These are phyloP conservation scores for Bombylius discolor DNA, from an alignment of 2,888 invertebrate genomes.

Conservation along the genomic window DNA sequence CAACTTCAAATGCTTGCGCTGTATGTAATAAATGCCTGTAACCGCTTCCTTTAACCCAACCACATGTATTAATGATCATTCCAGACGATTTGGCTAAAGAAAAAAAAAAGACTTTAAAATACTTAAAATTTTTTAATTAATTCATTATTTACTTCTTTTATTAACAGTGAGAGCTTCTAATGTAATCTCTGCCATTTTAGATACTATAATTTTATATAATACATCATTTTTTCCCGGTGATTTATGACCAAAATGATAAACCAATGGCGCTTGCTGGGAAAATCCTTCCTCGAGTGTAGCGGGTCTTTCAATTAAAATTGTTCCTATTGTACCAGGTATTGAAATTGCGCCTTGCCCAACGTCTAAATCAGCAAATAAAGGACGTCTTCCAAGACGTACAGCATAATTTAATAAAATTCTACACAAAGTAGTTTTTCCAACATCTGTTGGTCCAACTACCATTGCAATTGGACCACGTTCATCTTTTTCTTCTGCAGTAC, in stretches of 20 bases:
- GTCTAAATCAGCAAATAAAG: slow-evolving; percentile 89
- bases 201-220: slow-evolving; percentile 70
- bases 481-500: slow-evolving; percentile 61
- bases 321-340: slow-evolving; percentile 84
- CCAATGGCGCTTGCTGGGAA: slow-evolving; percentile 81
- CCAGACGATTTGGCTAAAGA: slow-evolving; percentile 66
- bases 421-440: slow-evolving; percentile 89
- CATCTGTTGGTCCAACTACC: slow-evolving; percentile 89
- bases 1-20: slow-evolving; percentile 89
- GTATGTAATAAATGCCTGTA: slow-evolving; percentile 78
- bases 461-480: slow-evolving; percentile 72
- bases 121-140: not conserved
- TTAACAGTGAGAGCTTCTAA: slow-evolving; percentile 73
- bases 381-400: slow-evolving; percentile 74
- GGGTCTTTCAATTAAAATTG: slow-evolving; percentile 80
- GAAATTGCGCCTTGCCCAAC: slow-evolving; percentile 89
- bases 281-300: slow-evolving; percentile 93
- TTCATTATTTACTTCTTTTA: slow-evolving; percentile 53
- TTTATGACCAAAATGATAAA: slow-evolving; percentile 88
- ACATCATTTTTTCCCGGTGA: slow-evolving; percentile 61
- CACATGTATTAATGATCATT: slow-evolving; percentile 92
- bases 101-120: not conserved
- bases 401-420: slow-evolving; percentile 88
- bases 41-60: slow-evolving; percentile 89
- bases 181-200: slow-evolving; percentile 75